Evolutionary conservation across 2,113 vertebrate species (phyloP), one percentile per base, ranked within the genome.

Genomic region (Sturnus vulgaris): DNA sequence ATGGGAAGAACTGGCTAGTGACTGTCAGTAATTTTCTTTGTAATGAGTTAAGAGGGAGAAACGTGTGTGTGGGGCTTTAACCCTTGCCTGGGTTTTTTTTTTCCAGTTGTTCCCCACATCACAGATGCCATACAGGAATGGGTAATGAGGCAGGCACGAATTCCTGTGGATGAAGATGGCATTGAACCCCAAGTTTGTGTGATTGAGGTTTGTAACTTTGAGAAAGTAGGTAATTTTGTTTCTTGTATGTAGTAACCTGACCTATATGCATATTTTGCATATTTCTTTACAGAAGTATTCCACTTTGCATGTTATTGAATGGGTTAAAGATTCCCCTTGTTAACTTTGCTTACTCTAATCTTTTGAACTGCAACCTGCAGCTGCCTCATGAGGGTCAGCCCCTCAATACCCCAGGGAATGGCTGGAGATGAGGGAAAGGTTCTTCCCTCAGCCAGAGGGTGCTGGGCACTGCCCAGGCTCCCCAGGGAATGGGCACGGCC

Each of bases 61-160:
- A 31, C 0, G 10, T 33, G 5, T 7, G 1, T 20, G 30, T n/a
- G 28, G 30, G 60, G 30, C 17, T 82, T 86, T 95, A 86, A 88
- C 68, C 64, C 75, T 70, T 63, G n/a, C 49, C 44, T 56, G 93
- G 78, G 6, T 86, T 84, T 95, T 16, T 39, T 22, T 85, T 85
- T 69, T 96, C 7, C 94, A 99, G 99, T 99, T 89, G 99, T 99
- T 40, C 99, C 99, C 57, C 99, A 99, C 92, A 99, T 99, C 97
- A 99, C 99, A n/a, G 99, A 99, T 92, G 99, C 99, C 7, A 99
- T 99, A 87, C 99, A 99, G 95, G 99, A 99, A 59, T 99, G 99
- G 99, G 99, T 99, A 1, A 98, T 99, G 98, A 98, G 98, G 55
- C 99, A 99, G 95, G 99, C 99, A 7, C 97, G 56, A 65, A 98